Evolutionary conservation across 2,888 invertebrate species (phyloP), one percentile per base, ranked within the genome.

Genomic region (Cantharis lateralis): DNA sequence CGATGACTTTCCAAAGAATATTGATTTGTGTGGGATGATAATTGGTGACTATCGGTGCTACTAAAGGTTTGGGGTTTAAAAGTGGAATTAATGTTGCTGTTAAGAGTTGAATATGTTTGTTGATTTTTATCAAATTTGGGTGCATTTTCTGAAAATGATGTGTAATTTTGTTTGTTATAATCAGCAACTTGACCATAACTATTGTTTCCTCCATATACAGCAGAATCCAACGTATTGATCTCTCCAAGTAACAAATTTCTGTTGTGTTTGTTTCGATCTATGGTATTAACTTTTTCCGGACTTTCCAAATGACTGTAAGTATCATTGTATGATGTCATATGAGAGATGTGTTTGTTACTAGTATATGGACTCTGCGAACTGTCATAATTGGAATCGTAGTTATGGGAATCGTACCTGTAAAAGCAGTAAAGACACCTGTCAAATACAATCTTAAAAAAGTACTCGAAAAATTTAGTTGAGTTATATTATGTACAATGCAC

Each of bases 201-300:
- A 72, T 85, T 86, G 28, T 80, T 83, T 63, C 82, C 80, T 63
- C 86, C 87, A 79, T 87, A 87, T 24, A 87, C 86, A 4, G 84
- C 83, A 68, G 83, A 84, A 81, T 87, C 86, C 72, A 87, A 75
- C 24, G 86, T 81, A 79, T 85, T 86, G 24, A 87, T 84, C 79
- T 88, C 86, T 10, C 86, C 84, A 76, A 86, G 84, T 15, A 87
- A 79, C 7, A 81, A 66, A 69, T 84, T 84, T 74, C 79, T 80
- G 32, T 82, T 82, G 70, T 81, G 82, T 79, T 87, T 87, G 77
- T 84, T 86, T 61, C 87, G 86, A 77, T 88, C 88, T 69, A 88
- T 80, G 0, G 88, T 87, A 80, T 84, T 87, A 15, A 88, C 87
- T 83, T 88, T 88, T 75, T 88, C 88, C 3, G 88, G 88, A 81